phyloP scores from a whole-genome alignment of 2,888 invertebrate species.

The Volucella bombylans region DNA sequence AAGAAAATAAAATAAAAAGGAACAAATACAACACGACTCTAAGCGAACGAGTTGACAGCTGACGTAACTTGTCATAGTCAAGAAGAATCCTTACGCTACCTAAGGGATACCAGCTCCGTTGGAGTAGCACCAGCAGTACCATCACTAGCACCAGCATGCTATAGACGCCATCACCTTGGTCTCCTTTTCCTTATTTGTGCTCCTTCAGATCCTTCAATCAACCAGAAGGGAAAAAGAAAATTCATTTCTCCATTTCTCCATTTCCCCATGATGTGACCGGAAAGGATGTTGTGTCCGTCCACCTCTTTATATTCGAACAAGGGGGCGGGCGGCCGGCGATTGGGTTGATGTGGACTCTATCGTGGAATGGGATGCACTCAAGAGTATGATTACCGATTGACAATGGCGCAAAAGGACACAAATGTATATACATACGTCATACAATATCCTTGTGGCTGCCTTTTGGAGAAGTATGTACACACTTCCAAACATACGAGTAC shows the following conservation, averaged over 20 bases:
- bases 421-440: slow-evolving; percentile 36
- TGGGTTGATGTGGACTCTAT: slow-evolving; percentile 1
- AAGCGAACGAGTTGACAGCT: slow-evolving; percentile 72
- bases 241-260: slow-evolving; percentile 63
- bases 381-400: slow-evolving; percentile 73
- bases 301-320: slow-evolving; percentile 38
- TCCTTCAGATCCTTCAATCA: slow-evolving; percentile 74
- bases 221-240: slow-evolving; percentile 72
- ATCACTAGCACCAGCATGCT: slow-evolving; percentile 11
- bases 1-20: slow-evolving; percentile 11
- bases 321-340: too few relatives aligned
- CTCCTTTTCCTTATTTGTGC: slow-evolving; percentile 63
- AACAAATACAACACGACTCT: slow-evolving; percentile 61
- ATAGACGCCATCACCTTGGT: slow-evolving; percentile 62
- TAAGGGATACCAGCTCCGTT: slow-evolving; percentile 59
- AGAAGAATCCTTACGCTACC: slow-evolving; percentile 73
- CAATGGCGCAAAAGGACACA: slow-evolving; percentile 71
- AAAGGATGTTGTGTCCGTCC: slow-evolving; percentile 66
- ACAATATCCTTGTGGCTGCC: slow-evolving; percentile 1
- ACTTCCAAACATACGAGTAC: neutral
- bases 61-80: slow-evolving; percentile 74
- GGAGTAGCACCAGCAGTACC: slow-evolving; percentile 17
- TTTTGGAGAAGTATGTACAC: neutral
- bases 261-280: slow-evolving; percentile 70
- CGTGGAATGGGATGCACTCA: slow-evolving; percentile 51